These are phyloP conservation scores for Rhizoglyphus robini DNA, from an alignment of 1,140 invertebrate species.

Conservation along the genomic window DNA sequence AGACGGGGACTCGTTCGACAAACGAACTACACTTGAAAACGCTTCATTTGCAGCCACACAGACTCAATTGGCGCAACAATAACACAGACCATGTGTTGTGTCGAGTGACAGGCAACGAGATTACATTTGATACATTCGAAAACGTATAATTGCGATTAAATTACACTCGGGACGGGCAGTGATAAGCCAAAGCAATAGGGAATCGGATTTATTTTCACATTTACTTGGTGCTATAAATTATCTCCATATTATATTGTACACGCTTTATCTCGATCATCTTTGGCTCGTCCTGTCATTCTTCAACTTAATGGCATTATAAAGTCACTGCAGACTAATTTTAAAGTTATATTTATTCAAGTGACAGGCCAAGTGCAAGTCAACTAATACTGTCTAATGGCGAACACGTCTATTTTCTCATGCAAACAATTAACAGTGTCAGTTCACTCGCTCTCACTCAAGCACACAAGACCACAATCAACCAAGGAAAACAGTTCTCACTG, in stretches of 20 bases:
- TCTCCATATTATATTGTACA: neutral
- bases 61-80: constrained; percentile 3
- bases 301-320: neutral
- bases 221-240: constrained; percentile 1
- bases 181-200: neutral
- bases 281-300: constrained; percentile 9
- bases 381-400: no score
- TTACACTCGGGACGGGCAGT: neutral
- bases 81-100: neutral
- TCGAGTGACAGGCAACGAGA: neutral
- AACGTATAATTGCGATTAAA: constrained; percentile 11
- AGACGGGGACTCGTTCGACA: neutral
- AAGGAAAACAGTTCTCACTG: no score
- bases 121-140: constrained; percentile 6
- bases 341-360: neutral
- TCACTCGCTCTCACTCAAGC: no score
- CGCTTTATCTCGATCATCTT: neutral
- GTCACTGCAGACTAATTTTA: neutral
- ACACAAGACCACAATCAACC: no score
- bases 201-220: constrained; percentile 5
- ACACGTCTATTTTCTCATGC: no score
- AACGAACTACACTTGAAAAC: neutral
- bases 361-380: neutral
- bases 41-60: neutral
- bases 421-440: no score